phyloP scores from a whole-genome alignment of 1,140 invertebrate genomes.

The Protaetia brevitarsis region DNA sequence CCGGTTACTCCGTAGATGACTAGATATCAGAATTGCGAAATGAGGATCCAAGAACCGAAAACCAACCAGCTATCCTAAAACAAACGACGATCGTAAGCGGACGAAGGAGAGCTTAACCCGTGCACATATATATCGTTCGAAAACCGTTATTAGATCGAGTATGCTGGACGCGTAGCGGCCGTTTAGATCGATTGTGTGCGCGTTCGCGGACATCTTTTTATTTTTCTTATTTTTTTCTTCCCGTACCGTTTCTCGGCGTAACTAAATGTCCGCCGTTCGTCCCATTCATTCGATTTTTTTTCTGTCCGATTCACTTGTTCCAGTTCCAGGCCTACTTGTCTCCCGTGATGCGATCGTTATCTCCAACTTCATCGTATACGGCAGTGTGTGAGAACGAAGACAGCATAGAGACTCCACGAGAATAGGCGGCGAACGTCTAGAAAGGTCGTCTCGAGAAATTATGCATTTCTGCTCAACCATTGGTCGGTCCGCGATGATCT shows the following conservation, averaged over 20 bases:
- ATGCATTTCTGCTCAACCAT: background rate
- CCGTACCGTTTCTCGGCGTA: conserved; percentile 7
- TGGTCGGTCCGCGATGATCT: background rate
- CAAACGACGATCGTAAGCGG: too few relatives aligned
- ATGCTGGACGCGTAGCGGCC: conserved; percentile 1
- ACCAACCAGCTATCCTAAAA: too few relatives aligned
- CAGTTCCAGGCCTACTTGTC: conserved; percentile 12
- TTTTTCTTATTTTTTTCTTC: conserved; percentile 4
- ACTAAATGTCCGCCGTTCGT: conserved; percentile 15
- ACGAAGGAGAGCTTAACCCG: too few relatives aligned
- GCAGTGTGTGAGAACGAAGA: conserved; percentile 6
- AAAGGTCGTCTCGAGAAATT: conserved; percentile 14
- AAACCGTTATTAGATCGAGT: conserved; percentile 17
- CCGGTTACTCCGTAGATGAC: too few relatives aligned
- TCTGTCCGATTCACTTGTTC: conserved; percentile 17
- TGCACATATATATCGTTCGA: conserved; percentile 2
- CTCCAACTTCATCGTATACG: background rate
- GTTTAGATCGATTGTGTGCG: conserved; percentile 4
- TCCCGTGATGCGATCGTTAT: conserved; percentile 3
- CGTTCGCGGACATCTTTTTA: too few relatives aligned
- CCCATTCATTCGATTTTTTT: conserved; percentile 17
- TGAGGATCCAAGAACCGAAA: too few relatives aligned
- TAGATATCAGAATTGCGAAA: too few relatives aligned
- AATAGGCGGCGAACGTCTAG: background rate
- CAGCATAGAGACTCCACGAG: conserved; percentile 12